phyloP scores from a whole-genome alignment of 2,113 vertebrate genomes.

The Cyphotilapia sp. region DNA sequence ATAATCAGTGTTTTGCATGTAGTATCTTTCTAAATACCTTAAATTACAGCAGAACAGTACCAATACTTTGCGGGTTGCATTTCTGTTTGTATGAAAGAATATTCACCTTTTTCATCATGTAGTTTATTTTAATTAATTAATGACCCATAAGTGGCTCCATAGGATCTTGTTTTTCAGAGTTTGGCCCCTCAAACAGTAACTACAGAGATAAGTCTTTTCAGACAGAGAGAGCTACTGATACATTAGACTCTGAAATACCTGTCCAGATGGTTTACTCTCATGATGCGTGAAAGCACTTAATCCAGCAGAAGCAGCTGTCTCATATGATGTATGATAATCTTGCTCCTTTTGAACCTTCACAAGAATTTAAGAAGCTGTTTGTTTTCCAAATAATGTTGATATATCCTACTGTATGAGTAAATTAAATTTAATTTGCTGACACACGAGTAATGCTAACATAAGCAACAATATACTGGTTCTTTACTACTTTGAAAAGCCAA shows the following conservation, averaged over 20 bases:
- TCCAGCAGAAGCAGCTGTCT: background rate
- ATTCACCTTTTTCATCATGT: background rate
- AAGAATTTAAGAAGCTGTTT: background rate
- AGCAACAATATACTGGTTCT: background rate
- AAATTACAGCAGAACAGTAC: background rate
- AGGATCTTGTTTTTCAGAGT: background rate
- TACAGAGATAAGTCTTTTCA: background rate
- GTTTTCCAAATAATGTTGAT: background rate
- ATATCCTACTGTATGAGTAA: background rate
- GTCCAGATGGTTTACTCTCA: background rate
- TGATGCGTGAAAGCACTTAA: background rate
- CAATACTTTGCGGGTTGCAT: background rate
- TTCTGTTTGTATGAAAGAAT: background rate
- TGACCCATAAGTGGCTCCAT: background rate
- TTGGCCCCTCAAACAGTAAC: background rate
- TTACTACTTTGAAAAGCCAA: background rate
- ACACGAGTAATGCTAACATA: background rate
- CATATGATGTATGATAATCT: background rate
- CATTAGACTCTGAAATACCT: background rate
- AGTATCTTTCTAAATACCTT: background rate
- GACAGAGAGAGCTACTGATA: background rate
- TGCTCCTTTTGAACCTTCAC: background rate
- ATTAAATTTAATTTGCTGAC: background rate
- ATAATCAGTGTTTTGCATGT: background rate
- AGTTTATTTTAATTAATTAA: background rate